Conservation (phyloP, 2,113 vertebrate species). For the Mirounga angustirostris region DNA sequence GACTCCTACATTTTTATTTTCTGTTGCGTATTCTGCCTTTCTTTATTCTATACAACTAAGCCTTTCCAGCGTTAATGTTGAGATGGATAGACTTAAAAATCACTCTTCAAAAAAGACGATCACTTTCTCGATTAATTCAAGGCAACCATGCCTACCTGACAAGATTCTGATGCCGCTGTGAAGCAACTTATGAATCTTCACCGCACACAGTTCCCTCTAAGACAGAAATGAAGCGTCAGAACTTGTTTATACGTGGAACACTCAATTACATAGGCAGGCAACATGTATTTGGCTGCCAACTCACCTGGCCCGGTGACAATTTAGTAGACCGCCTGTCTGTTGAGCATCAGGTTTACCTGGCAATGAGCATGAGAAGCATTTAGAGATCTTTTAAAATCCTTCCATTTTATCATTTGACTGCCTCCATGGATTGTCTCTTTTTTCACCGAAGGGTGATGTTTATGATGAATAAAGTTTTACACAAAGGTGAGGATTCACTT, state of each 20-base stretch:
- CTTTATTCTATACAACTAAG: not conserved
- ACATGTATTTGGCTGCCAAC: not conserved
- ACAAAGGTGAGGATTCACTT: not conserved
- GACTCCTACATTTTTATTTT: not conserved
- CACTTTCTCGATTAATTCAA: not conserved
- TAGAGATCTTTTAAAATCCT: not conserved
- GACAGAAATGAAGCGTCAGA: not conserved
- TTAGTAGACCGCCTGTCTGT: not conserved
- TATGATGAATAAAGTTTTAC: not conserved
- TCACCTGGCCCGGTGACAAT: not conserved
- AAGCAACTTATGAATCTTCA: not conserved
- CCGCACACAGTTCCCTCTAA: not conserved
- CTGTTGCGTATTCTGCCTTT: not conserved
- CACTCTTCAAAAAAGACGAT: not conserved
- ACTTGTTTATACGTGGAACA: not conserved
- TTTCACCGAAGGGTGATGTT: not conserved
- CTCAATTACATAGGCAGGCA: not conserved
- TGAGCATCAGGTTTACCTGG: not conserved
- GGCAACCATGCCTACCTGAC: not conserved
- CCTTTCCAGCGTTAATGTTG: not conserved
- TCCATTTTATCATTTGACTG: not conserved
- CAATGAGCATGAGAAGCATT: conserved; percentile 7
- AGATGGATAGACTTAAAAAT: not conserved
- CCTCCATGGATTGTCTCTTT: not conserved
- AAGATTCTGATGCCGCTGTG: not conserved